phyloP scores from a whole-genome alignment of 2,113 vertebrate genomes.

The Archilochus colubris region DNA sequence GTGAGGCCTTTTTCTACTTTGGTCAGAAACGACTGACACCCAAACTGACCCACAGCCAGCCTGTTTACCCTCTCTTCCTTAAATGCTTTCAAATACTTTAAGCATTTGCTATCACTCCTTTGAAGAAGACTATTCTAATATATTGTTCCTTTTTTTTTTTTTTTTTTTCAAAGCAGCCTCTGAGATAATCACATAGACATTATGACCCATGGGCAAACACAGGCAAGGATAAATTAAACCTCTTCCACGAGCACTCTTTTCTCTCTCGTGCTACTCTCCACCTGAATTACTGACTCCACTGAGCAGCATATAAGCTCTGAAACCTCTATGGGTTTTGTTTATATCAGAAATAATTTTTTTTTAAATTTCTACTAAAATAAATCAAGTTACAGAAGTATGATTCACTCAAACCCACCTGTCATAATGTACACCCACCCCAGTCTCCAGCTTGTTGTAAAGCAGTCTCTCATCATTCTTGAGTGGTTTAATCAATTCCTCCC shows the following conservation, averaged over 20 bases:
- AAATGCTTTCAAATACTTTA: neutral
- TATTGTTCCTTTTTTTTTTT: neutral
- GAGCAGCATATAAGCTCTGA: neutral
- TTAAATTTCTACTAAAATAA: neutral
- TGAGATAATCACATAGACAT: neutral
- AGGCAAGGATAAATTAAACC: neutral
- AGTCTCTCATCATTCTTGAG: neutral
- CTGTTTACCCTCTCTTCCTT: neutral
- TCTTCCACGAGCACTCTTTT: neutral
- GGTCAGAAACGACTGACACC: neutral
- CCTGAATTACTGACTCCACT: neutral
- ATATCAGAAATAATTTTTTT: neutral
- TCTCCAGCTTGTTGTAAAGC: neutral
- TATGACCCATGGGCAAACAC: neutral
- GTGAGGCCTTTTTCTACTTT: neutral
- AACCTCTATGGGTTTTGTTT: neutral
- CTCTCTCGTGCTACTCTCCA: neutral
- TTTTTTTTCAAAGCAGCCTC: neutral
- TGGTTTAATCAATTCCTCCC: neutral
- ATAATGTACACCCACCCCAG: neutral
- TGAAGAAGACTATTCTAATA: neutral
- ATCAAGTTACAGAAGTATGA: neutral
- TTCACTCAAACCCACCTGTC: neutral
- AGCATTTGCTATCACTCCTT: neutral
- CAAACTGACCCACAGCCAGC: neutral